Evolutionary conservation across 1,140 invertebrate genomes (phyloP).

Genomic region (Dendrolimus punctatus): DNA sequence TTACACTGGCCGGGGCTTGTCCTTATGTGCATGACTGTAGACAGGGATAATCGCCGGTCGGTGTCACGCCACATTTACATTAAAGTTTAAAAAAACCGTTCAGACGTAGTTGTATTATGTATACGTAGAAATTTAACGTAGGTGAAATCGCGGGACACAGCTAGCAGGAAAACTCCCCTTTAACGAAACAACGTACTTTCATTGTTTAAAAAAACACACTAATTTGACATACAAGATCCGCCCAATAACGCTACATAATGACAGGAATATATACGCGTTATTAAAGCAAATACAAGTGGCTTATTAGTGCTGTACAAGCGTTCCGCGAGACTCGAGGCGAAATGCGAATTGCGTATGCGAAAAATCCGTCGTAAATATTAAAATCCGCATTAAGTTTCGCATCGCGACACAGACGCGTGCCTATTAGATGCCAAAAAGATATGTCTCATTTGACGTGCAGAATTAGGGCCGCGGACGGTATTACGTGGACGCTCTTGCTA

Average conservation of each 20-base stretch:
- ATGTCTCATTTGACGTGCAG: constrained; percentile 21
- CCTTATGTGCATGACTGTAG: too few relatives aligned
- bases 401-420: constrained; percentile 3
- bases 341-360: constrained; percentile 9
- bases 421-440: constrained; percentile 15
- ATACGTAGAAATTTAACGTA: too few relatives aligned
- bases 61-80: too few relatives aligned
- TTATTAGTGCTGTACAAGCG: constrained; percentile 25
- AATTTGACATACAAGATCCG: constrained; percentile 2
- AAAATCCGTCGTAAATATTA: constrained; percentile 12
- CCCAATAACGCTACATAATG: constrained; percentile 14
- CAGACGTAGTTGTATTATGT: too few relatives aligned
- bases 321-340: constrained; percentile 7
- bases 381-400: constrained; percentile 7
- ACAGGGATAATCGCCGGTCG: too few relatives aligned
- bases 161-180: too few relatives aligned
- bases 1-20: too few relatives aligned
- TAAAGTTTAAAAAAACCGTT: too few relatives aligned
- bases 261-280: constrained; percentile 15
- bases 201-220: background rate
- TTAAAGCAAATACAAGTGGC: constrained; percentile 27
- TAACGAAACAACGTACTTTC: too few relatives aligned
- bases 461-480: constrained; percentile 7
- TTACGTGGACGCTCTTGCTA: constrained; percentile 10
- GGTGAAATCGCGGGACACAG: too few relatives aligned